Evolutionary conservation across 2,797 vertebrate genomes (phyloP).

Genomic region (Onychomys arenicola): DNA sequence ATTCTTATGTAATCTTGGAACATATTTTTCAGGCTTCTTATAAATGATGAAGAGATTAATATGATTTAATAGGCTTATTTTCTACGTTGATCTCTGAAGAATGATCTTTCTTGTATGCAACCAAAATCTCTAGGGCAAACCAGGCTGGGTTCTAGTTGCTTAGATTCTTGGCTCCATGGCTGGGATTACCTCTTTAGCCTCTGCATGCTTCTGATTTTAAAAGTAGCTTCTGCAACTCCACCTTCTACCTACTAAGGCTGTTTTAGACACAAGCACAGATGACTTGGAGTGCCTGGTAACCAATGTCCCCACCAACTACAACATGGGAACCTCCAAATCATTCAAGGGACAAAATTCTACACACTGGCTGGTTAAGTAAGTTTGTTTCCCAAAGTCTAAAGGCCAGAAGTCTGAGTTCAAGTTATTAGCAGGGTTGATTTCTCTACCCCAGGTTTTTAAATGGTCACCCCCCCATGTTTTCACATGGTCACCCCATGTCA

Average conservation of each 20-base stretch:
- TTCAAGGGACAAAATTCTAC: background rate
- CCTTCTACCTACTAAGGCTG: background rate
- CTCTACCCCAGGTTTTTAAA: background rate
- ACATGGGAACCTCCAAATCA: background rate
- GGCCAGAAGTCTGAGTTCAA: background rate
- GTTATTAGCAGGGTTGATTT: background rate
- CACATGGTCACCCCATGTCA: background rate
- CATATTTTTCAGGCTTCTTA: background rate
- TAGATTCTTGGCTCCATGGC: background rate
- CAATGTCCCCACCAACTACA: background rate
- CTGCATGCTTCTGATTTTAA: background rate
- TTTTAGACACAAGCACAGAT: background rate
- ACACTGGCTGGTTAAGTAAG: background rate
- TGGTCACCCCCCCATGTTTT: background rate
- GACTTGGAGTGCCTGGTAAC: background rate
- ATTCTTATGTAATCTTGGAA: background rate
- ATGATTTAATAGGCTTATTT: background rate
- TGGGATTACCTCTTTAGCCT: background rate
- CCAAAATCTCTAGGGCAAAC: background rate
- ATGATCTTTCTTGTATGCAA: background rate
- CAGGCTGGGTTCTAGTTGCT: background rate
- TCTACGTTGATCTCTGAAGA: background rate
- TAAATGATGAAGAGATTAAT: background rate
- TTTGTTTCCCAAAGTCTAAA: background rate
- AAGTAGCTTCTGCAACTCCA: background rate